These are phyloP conservation scores for Eulemur rubriventer DNA, from an alignment of 2,797 vertebrate species.

Conservation along the genomic window DNA sequence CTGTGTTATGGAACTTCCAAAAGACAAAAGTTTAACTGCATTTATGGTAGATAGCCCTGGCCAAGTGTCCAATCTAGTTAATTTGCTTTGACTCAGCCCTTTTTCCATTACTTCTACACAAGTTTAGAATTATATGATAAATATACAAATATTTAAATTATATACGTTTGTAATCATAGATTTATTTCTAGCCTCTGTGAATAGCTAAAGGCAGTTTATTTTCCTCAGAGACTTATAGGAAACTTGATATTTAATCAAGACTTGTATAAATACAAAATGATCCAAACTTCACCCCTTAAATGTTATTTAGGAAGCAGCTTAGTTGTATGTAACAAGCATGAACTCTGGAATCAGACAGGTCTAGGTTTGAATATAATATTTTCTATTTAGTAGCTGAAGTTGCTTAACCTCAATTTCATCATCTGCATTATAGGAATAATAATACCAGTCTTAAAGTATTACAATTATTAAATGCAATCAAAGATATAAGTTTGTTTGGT, in stretches of 20 bases:
- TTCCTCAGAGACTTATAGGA: not conserved
- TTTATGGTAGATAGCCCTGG: not conserved
- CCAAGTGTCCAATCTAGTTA: not conserved
- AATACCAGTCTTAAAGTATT: not conserved
- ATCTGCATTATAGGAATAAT: not conserved
- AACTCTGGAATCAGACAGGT: not conserved
- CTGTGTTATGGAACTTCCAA: not conserved
- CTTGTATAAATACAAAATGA: not conserved
- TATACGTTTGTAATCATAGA: not conserved
- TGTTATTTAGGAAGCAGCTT: not conserved
- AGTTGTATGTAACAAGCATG: not conserved
- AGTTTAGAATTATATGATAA: not conserved
- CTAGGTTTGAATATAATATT: not conserved
- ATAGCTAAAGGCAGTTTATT: not conserved
- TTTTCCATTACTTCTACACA: not conserved
- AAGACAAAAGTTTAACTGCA: not conserved
- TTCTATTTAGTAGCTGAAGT: not conserved
- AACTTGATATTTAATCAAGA: not conserved
- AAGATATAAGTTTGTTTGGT: not conserved
- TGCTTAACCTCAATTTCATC: not conserved
- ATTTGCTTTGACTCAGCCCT: not conserved
- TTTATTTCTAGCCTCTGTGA: not conserved
- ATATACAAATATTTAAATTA: not conserved
- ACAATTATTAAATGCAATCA: not conserved
- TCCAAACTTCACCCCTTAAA: not conserved